A percentile compares a stretch with the other conserved stretches of the same genome.
phyloP scores from a whole-genome alignment of 92 coral and sea anemone genomes.

The Isaurus tuberculatus region DNA sequence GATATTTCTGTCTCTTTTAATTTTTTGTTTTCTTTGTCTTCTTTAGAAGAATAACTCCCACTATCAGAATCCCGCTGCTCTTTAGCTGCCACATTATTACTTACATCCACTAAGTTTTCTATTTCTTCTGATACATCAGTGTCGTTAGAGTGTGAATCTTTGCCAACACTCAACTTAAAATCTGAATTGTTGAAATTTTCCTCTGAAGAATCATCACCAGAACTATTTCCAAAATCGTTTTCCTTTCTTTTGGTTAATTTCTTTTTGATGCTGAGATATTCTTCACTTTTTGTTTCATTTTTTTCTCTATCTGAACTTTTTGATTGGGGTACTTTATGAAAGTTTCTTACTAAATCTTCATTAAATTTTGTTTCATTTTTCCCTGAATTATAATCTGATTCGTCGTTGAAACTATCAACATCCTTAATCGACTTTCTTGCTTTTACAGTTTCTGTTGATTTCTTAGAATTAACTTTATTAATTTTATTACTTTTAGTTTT shows the following conservation, averaged over 20 bases:
- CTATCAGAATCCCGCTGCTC: neutral
- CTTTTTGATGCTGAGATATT: neutral
- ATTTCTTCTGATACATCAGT: neutral
- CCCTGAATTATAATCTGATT: neutral
- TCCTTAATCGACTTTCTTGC: neutral
- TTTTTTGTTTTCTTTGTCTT: constrained; percentile 27
- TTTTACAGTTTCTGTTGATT: neutral
- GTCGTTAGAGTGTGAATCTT: constrained; percentile 12
- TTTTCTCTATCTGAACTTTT: neutral
- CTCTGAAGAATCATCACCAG: neutral
- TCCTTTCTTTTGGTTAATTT: neutral
- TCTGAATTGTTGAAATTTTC: neutral
- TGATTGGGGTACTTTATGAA: neutral
- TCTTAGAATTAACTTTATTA: neutral
- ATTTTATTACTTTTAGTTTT: too few species aligned
- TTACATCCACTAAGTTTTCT: constrained; percentile 27
- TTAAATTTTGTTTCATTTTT: neutral
- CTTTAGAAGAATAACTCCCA: constrained; percentile 22
- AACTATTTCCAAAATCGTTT: neutral
- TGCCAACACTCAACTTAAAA: constrained; percentile 1
- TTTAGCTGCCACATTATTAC: neutral
- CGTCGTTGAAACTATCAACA: neutral
- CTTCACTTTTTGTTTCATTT: neutral
- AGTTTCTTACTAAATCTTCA: neutral
- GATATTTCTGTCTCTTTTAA: constrained; percentile 9